Base-by-base conservation (phyloP, 2,888 invertebrate species). In the Parthenolecanium corni region DNA sequence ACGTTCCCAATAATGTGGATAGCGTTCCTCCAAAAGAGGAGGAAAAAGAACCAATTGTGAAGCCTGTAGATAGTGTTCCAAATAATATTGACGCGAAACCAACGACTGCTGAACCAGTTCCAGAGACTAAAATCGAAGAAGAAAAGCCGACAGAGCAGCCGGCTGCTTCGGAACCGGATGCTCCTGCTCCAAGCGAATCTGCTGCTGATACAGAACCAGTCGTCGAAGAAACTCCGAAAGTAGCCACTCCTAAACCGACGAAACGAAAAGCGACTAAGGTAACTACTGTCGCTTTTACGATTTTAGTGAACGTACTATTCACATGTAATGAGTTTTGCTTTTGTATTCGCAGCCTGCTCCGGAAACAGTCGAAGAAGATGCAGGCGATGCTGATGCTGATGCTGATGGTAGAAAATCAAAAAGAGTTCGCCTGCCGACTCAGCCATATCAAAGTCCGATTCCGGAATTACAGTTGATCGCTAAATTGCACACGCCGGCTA, bases 401-500 rank as follows among this genome's bases (percentile, higher is more conserved):
- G 47, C 46, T 18, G 74, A 73, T 62, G 74, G 74, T 14, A 73
- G 74, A 54, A 75, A 76, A 70, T 75, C 77, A 16, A 81, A 81
- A 70, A 73, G 82, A 68, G 77, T 76, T 66, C 75, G 82, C 61
- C 78, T 80, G 21, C 81, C 82, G 76, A 86, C 86, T 18, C 88
- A 88, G 71, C 81, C 85, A 12, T 90, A 88, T 75, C 89, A 90
- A 73, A 86, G 86, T 66, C 89, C 89, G 0, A 76, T 87, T 38
- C 86, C 88, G 0, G 88, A 89, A 73, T 75, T 87, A 62, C 82
- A 85, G 66, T 81, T 84, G 73, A 82, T 87, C 20, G 84, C 87
- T 2, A 87, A 87, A 72, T 78, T 85, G 53, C 67, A 68, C 52
- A 69, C 68, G 63, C 81, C 83, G 0, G 81, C 82, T 0, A 81